Conservation (phyloP, 2,888 invertebrate genomes). For the Acrobasis consociella region DNA sequence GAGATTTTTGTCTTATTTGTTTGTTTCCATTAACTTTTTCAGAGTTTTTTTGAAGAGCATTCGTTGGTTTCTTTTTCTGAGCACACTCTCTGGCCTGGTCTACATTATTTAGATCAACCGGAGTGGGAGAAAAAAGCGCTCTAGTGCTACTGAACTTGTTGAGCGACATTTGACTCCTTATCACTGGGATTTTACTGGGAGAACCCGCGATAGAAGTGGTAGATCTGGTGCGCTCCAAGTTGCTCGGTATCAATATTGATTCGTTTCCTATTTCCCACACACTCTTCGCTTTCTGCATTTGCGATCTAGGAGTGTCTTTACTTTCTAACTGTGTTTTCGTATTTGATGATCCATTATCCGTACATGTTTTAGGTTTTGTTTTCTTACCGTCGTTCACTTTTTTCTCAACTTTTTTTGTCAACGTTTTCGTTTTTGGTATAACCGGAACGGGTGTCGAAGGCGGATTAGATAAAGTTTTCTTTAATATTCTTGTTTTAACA, state of each 20-base stretch:
- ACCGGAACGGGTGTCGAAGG: conserved; percentile 78
- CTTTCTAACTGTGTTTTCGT: conserved; percentile 61
- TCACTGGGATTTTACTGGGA: conserved; percentile 85
- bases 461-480: conserved; percentile 80
- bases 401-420: conserved; percentile 70
- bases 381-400: conserved; percentile 70
- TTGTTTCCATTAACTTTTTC: conserved; percentile 66
- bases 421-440: conserved; percentile 69
- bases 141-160: conserved; percentile 77
- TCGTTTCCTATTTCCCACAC: conserved; percentile 81
- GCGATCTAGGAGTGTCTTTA: conserved; percentile 63
- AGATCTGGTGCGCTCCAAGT: conserved; percentile 75
- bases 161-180: conserved; percentile 78
- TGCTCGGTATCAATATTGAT: conserved; percentile 59
- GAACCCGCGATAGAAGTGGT: conserved; percentile 82
- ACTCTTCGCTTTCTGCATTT: conserved; percentile 79
- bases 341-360: conserved; percentile 69
- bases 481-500: conserved; percentile 80
- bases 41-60: conserved; percentile 56
- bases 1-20: conserved; percentile 77
- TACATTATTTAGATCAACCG: conserved; percentile 80
- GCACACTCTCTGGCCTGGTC: conserved; percentile 82
- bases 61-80: conserved; percentile 71
- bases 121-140: conserved; percentile 82
- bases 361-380: conserved; percentile 65